Percentiles rank a stretch among this genome's conserved stretches.
phyloP scores from a whole-genome alignment of 1,140 invertebrate genomes.

The Drosophila yakuba region DNA sequence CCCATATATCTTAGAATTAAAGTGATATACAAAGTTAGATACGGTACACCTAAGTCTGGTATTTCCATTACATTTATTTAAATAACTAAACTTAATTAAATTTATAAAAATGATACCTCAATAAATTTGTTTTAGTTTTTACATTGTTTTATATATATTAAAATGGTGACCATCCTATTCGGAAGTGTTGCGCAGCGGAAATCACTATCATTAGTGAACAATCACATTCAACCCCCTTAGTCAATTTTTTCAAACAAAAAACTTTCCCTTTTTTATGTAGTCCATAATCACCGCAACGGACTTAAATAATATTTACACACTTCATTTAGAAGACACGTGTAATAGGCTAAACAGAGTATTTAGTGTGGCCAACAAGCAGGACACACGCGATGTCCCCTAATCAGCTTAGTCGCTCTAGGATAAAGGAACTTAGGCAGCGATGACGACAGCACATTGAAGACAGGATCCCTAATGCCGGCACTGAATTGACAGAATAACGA shows the following conservation, averaged over 20 bases:
- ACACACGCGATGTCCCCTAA: slow-evolving; percentile 53
- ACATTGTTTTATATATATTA: too few relatives aligned
- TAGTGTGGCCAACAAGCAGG: slow-evolving; percentile 35
- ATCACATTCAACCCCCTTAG: not conserved
- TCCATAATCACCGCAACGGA: slow-evolving; percentile 51
- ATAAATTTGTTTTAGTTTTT: too few relatives aligned
- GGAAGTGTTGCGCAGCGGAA: not conserved
- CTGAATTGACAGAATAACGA: slow-evolving; percentile 81
- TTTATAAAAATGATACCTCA: too few relatives aligned
- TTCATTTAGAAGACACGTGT: slow-evolving; percentile 66
- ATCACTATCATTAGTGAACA: not conserved
- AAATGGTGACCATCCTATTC: not conserved
- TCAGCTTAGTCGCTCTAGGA: slow-evolving; percentile 49
- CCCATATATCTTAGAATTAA: slow-evolving; percentile 25
- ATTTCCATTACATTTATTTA: too few relatives aligned
- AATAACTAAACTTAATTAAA: too few relatives aligned
- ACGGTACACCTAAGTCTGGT: too few relatives aligned
- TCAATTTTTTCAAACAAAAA: not conserved
- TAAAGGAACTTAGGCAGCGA: slow-evolving; percentile 11
- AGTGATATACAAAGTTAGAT: not conserved
- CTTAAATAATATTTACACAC: slow-evolving; percentile 72
- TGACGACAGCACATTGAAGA: slow-evolving; percentile 65
- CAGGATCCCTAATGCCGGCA: slow-evolving; percentile 52
- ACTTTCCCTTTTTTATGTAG: slow-evolving; percentile 9
- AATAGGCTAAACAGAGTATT: slow-evolving; percentile 73